Conservation (phyloP, 2,113 vertebrate species). For the Erythrocercus mccallii region DNA sequence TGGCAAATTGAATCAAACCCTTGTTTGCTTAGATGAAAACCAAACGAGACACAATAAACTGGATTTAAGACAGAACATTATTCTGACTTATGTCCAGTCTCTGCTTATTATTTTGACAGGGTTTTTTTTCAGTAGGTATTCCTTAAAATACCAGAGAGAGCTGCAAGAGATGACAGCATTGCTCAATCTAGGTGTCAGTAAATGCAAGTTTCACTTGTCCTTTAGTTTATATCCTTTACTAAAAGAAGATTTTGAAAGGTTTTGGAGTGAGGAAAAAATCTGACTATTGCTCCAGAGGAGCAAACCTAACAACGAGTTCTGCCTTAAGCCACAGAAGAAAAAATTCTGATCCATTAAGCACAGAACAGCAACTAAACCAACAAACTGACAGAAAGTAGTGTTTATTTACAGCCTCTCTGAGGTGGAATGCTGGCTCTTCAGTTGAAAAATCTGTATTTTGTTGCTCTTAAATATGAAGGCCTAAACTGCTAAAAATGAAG, state of each 20-base stretch:
- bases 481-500: not conserved
- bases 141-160: not conserved
- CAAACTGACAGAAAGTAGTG: not conserved
- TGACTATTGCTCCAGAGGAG: not conserved
- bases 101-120: not conserved
- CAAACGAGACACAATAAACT: not conserved
- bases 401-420: not conserved
- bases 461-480: not conserved
- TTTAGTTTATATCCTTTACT: not conserved
- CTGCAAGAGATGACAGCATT: not conserved
- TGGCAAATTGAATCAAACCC: not conserved
- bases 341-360: not conserved
- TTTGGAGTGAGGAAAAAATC: not conserved
- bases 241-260: not conserved
- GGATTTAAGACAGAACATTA: not conserved
- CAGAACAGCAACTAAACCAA: conserved; percentile 5
- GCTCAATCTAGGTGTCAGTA: not conserved
- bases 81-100: not conserved
- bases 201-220: not conserved
- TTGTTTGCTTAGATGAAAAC: not conserved
- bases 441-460: not conserved
- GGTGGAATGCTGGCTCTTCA: not conserved
- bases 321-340: not conserved
- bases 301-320: not conserved
- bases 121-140: not conserved